Evolutionary conservation across 2,113 vertebrate species (phyloP), one percentile per base, ranked within the genome.

Genomic region (Siniperca chuatsi): DNA sequence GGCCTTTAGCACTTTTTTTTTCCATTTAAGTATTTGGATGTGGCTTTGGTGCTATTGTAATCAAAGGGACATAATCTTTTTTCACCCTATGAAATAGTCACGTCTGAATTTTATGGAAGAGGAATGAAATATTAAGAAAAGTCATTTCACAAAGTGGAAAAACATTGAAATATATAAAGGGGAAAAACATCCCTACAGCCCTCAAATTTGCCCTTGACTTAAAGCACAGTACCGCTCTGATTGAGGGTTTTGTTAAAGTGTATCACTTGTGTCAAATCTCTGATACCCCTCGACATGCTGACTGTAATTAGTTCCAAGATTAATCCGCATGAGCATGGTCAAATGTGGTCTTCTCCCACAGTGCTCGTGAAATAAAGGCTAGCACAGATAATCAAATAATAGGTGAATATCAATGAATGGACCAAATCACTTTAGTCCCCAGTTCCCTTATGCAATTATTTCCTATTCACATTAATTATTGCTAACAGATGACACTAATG

Each of bases 401-500:
- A 91, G 90, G 93, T 96, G 97, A 97, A 97, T 97, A 96, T 97
- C 96, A 98, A 96, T 96, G 95, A 93, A 93, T 89, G 81, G 87
- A 84, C 83, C 72, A 90, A 91, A 96, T 96, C 95, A 94, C 95
- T 91, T 93, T 25, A 95, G 94, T 97, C 97, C 96, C 97, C 84
- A 90, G 94, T 84, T 97, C 97, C 97, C 97, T 75, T 37, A 96
- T 96, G 97, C 96, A 98, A 97, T 98, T 98, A 98, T 97, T 97
- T 97, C 95, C 93, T 92, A 96, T 97, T 97, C 97, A 95, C 94
- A 96, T 97, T 97, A 97, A 97, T 98, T 98, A 97, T 97, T 96
- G 94, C 96, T 97, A 97, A 96, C 96, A 97, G 97, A 97, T 97
- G 97, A 97, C 96, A 96, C 95, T 97, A 97, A 97, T 96, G 96